Percentiles rank a stretch among this genome's conserved stretches.
These are phyloP conservation scores for Drosophila sp. DNA, from an alignment of 1,140 invertebrate species.

Conservation along the genomic window DNA sequence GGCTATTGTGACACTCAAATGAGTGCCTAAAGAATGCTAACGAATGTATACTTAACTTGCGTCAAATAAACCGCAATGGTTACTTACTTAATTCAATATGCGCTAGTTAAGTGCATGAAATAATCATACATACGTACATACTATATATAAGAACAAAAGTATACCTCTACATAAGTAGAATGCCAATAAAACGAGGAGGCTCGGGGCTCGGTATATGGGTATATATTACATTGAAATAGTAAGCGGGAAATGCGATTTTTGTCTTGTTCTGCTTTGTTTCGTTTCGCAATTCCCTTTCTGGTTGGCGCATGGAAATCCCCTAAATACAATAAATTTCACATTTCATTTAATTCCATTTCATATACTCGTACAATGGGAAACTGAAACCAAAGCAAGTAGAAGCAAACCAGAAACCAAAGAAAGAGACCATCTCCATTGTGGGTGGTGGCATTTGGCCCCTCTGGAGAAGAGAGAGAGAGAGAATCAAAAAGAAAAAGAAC, in stretches of 20 bases:
- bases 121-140: conserved; percentile 6
- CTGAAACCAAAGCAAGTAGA: conserved; percentile 33
- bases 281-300: conserved; percentile 13
- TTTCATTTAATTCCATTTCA: conserved; percentile 81
- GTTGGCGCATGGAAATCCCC: conserved; percentile 69
- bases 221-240: conserved; percentile 73
- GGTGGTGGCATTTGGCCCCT: conserved; percentile 32
- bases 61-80: conserved; percentile 54
- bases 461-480: too few species aligned
- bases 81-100: conserved; percentile 61
- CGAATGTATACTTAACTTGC: conserved; percentile 12
- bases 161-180: conserved; percentile 46
- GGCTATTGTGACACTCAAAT: not conserved
- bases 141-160: not conserved
- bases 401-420: conserved; percentile 48
- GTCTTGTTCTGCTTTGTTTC: conserved; percentile 52
- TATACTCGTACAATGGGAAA: conserved; percentile 69
- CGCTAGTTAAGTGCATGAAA: conserved; percentile 50
- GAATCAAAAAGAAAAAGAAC: conserved; percentile 17
- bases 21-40: conserved; percentile 18
- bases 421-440: conserved; percentile 46
- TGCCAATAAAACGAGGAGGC: conserved; percentile 61
- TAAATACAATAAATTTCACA: conserved; percentile 80
- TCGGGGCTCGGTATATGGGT: conserved; percentile 31
- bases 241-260: conserved; percentile 72